Evolutionary conservation across 2,888 invertebrate genomes (phyloP).

Genomic region (Rhogogaster chlorosoma): DNA sequence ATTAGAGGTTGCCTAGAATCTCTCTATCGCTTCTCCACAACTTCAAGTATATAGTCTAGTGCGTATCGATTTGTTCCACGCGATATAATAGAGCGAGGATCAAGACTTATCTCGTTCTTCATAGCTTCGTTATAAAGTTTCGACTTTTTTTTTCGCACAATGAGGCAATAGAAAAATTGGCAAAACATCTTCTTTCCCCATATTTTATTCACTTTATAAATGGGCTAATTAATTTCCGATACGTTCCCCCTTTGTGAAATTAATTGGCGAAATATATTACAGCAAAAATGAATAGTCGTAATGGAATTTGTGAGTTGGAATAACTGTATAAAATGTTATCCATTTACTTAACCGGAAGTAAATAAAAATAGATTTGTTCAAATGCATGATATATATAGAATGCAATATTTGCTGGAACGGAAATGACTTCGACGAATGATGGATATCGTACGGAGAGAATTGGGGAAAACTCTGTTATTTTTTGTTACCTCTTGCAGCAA

Average conservation of each 20-base stretch:
- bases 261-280: not conserved
- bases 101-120: not conserved
- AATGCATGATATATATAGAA: conserved; percentile 5
- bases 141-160: not conserved
- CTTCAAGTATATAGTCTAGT: not conserved
- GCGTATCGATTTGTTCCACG: conserved; percentile 28
- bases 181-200: not conserved
- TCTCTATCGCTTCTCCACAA: conserved; percentile 38
- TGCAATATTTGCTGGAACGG: conserved; percentile 33
- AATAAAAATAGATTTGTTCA: conserved; percentile 41
- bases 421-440: conserved; percentile 46
- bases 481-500: conserved; percentile 1
- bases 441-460: conserved; percentile 43
- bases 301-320: not conserved
- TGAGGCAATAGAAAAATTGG: not conserved
- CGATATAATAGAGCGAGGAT: not conserved
- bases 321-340: not conserved
- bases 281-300: not conserved
- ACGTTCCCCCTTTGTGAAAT: not conserved
- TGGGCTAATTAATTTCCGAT: not conserved
- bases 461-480: conserved; percentile 21
- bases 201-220: not conserved
- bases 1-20: conserved; percentile 42
- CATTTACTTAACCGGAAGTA: not conserved
- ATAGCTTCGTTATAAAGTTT: not conserved